Evolutionary conservation across 2,113 vertebrate genomes (phyloP), one percentile per base, ranked within the genome.

Genomic region (Daphoenositta chrysoptera): DNA sequence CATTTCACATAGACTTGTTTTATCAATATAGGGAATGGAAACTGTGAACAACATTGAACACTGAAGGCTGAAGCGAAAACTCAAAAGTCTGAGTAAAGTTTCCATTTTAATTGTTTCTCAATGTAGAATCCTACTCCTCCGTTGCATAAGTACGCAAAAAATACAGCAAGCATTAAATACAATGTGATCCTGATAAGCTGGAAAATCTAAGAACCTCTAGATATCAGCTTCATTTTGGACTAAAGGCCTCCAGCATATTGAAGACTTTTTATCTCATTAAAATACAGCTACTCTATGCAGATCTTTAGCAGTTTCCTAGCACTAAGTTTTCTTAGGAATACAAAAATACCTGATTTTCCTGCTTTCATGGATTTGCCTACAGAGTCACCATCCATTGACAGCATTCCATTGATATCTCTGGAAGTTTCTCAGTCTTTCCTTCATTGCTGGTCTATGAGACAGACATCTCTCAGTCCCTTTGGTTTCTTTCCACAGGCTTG

Each of bases 91-190:
- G 18, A 60, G 14, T 33, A 35, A 71, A 68, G 9, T 22, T 53
- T 68, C 47, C 5, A 8, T 63, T 91, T 76, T 57, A 50, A 31
- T 51, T 69, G 3, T 77, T 78, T 75, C 35, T 69, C 37, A 40
- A 1, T 45, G 7, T 42, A 24, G 10, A 64, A 65, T 83, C 26
- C 17, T 79, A 12, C 14, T 66, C 8, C 64, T 39, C 42, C 18
- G 3, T 71, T 88, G 9, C n/a, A 53, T 42, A 10, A 47, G 13
- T n/a, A 56, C 0, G 0, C 28, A 69, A 73, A 16, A 26, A 61
- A 54, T 56, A 26, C 6, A 77, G 12, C 4, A 78, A 56, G 5
- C 19, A 47, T 37, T 56, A 40, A 86, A 54, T 69, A 39, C 22
- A 21, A 3, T 16, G 4, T 15, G 70, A 51, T 70, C 33, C 27